A percentile compares a stretch with the other conserved stretches of the same genome.
phyloP scores from a whole-genome alignment of 2,888 invertebrate genomes.

The Leptinotarsa tumamoca region DNA sequence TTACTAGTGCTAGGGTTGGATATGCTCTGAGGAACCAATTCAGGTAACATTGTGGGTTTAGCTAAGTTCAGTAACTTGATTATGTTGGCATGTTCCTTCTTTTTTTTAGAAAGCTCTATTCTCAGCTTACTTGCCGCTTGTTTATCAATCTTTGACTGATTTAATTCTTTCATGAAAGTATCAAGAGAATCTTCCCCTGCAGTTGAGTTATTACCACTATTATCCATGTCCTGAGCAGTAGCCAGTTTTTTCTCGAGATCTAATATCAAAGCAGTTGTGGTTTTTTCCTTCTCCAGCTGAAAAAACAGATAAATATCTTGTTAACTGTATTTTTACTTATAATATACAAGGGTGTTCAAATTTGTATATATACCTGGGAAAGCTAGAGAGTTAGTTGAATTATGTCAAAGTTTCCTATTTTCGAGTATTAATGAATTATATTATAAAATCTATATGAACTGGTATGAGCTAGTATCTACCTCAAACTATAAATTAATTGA shows the following conservation, averaged over 20 bases:
- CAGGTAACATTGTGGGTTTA: slow-evolving; percentile 75
- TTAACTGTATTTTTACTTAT: too few species aligned
- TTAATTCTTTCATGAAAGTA: slow-evolving; percentile 81
- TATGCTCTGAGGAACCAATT: slow-evolving; percentile 61
- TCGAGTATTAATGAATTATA: too few species aligned
- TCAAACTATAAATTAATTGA: too few species aligned
- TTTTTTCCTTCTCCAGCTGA: slow-evolving; percentile 75
- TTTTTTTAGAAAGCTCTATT: slow-evolving; percentile 77
- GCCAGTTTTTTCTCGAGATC: slow-evolving; percentile 71
- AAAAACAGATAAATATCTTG: slow-evolving; percentile 34
- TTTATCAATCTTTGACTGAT: slow-evolving; percentile 67
- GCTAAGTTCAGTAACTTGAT: slow-evolving; percentile 81
- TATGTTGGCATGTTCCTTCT: slow-evolving; percentile 76
- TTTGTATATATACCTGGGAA: too few species aligned
- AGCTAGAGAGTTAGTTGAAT: too few species aligned
- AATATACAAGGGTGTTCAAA: too few species aligned
- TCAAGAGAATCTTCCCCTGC: slow-evolving; percentile 82
- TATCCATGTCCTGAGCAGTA: slow-evolving; percentile 62
- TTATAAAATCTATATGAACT: too few species aligned
- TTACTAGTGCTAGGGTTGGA: slow-evolving; percentile 44
- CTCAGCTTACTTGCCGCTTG: slow-evolving; percentile 75
- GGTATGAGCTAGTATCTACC: too few species aligned
- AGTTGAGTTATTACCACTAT: slow-evolving; percentile 46
- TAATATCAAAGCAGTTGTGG: slow-evolving; percentile 71
- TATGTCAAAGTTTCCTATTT: too few species aligned